Base-by-base conservation (phyloP, 2,113 vertebrate species). In the Nycticorax nycticorax region DNA sequence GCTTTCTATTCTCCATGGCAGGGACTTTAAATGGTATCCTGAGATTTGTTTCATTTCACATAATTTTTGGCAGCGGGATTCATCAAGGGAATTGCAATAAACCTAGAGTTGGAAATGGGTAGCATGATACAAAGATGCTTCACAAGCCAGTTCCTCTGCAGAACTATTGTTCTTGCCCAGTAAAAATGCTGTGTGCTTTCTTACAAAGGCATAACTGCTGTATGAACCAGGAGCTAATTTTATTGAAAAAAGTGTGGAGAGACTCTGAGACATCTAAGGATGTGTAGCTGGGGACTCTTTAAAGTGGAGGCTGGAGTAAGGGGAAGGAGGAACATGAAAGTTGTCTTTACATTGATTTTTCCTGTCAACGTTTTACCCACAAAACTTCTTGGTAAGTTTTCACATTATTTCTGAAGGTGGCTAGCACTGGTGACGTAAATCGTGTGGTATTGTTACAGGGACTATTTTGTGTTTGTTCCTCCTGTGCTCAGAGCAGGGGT, bases 1-100 rank as follows among this genome's bases (percentile, higher is more conserved):
- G 77, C 78, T 64, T 59, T 84, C 83, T 89, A 0, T 68, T 92
- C 57, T 85, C 69, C 2, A 7, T 96, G 91, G 57, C 69, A 89
- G 48, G 63, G 81, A 73, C 74, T 95, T 95, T 73, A 87, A 96
- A 66, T 91, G 84, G 41, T 79, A 83, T 80, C 84, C 9, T 71
- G 92, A 94, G 80, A 62, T 91, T 90, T 82, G 71, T 79, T 91
- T 96, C 85, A 56, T 91, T 89, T 76, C 43, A 22, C 35, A 8
- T 79, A 6, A 10, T 64, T 89, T 85, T 89, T 97, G 92, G 89
- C 92, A 94, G 77, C 1, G 5, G 50, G 37, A 79, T 85, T 89
- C 71, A 59, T 76, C 50, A n/a, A 48, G 80, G 86, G 80, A 91
- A 35, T 91, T 74, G 76, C 55, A 84, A 20, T 89, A 79, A 91